Evolutionary conservation across 2,113 vertebrate species (phyloP).

Genomic region (Neopipo cinnamomea): DNA sequence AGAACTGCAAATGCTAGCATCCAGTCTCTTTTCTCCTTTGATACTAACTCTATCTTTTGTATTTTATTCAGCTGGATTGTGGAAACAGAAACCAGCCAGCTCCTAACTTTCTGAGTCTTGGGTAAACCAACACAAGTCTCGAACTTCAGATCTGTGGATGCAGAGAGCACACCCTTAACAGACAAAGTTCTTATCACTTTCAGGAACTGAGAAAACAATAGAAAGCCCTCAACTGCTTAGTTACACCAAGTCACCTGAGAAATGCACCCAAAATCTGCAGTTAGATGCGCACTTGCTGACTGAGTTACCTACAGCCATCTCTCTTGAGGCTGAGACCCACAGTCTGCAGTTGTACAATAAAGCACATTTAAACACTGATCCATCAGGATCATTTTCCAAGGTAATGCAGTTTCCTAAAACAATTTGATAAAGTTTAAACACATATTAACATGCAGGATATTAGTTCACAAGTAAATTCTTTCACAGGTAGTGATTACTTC

Average conservation of each 20-base stretch:
- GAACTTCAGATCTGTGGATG: background rate
- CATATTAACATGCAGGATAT: background rate
- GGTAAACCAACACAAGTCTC: background rate
- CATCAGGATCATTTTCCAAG: background rate
- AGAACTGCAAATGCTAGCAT: background rate
- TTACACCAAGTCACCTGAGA: background rate
- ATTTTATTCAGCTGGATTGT: background rate
- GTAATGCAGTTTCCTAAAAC: background rate
- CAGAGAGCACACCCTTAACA: fast-evolving
- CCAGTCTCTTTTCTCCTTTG: background rate
- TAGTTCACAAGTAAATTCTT: background rate
- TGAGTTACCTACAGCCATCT: background rate
- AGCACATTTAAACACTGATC: background rate
- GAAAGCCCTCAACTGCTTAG: background rate
- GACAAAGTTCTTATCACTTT: background rate
- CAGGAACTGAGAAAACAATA: background rate
- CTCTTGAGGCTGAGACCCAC: background rate
- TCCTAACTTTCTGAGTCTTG: background rate
- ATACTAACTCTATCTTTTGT: background rate
- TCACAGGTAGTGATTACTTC: background rate
- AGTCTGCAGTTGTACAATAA: background rate
- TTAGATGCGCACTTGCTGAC: fast-evolving
- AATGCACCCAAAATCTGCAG: background rate
- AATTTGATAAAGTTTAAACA: background rate
- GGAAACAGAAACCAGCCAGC: background rate